A percentile compares a stretch with the other conserved stretches of the same genome.
These are phyloP conservation scores for Leptura quadrifasciata DNA, from an alignment of 2,888 invertebrate genomes.

Conservation along the genomic window DNA sequence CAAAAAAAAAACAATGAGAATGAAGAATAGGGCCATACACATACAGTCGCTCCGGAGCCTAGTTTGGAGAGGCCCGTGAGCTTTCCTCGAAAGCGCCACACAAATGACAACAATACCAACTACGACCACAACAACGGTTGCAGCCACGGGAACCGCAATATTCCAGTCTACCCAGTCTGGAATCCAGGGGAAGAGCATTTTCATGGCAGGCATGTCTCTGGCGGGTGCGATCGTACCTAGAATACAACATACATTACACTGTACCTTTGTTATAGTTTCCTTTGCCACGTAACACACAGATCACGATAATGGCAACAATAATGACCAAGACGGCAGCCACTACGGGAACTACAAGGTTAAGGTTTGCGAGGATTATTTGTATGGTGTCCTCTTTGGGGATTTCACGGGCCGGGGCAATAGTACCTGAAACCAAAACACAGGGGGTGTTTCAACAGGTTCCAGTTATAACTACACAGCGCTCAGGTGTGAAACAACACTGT, in stretches of 20 bases:
- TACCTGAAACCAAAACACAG: conserved; percentile 86
- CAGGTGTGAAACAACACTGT: conserved; percentile 47
- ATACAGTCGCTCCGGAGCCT: conserved; percentile 90
- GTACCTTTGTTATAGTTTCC: conserved; percentile 90
- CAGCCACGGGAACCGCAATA: conserved; percentile 92
- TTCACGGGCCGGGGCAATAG: conserved; percentile 93
- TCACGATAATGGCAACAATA: conserved; percentile 94
- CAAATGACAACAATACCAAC: conserved; percentile 94
- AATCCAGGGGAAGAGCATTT: conserved; percentile 84
- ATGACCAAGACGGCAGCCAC: conserved; percentile 94
- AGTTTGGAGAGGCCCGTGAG: conserved; percentile 80
- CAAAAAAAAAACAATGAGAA: conserved; percentile 44
- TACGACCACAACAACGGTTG: conserved; percentile 91
- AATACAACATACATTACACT: conserved; percentile 60
- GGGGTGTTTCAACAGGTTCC: conserved; percentile 57
- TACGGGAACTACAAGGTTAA: conserved; percentile 95
- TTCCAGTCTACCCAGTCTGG: conserved; percentile 92
- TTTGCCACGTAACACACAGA: conserved; percentile 92
- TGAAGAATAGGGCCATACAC: conserved; percentile 70
- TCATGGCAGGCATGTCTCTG: conserved; percentile 75
- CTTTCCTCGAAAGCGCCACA: conserved; percentile 88
- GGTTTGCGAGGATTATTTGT: conserved; percentile 91
- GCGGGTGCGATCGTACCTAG: conserved; percentile 89
- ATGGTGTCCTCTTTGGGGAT: conserved; percentile 89
- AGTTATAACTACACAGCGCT: conserved; percentile 48